These are phyloP conservation scores for Junonia oenone DNA, from an alignment of 2,888 invertebrate genomes.

Conservation along the genomic window DNA sequence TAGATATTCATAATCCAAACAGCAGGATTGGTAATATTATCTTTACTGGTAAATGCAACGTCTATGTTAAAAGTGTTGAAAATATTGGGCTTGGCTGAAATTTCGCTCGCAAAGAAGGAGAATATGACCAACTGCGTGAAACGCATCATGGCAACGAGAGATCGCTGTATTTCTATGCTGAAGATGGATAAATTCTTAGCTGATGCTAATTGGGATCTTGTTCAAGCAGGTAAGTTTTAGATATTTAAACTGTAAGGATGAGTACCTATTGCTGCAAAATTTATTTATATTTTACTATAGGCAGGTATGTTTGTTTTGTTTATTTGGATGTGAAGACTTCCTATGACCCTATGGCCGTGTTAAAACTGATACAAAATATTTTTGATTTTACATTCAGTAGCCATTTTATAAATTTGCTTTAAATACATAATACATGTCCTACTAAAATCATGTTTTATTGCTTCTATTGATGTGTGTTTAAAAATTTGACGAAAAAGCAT, in stretches of 20 bases:
- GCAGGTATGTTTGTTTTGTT: no score
- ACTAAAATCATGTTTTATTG: no score
- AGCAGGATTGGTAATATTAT: constrained; percentile 77
- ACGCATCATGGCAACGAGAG: constrained; percentile 64
- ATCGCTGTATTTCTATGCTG: constrained; percentile 74
- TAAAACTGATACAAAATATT: no score
- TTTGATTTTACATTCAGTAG: no score
- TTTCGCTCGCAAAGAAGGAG: constrained; percentile 72
- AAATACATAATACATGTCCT: no score
- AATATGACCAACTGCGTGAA: constrained; percentile 79
- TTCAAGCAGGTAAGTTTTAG: constrained; percentile 52
- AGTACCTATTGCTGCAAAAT: no score
- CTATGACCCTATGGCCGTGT: no score
- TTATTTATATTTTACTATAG: no score
- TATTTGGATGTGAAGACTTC: no score
- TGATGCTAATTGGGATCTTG: constrained; percentile 82
- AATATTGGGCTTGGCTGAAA: constrained; percentile 70
- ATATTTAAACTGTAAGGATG: background rate
- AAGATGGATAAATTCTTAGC: constrained; percentile 82
- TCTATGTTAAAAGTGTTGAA: constrained; percentile 72
- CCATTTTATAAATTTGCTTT: no score
- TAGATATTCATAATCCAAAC: constrained; percentile 78
- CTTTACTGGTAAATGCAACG: constrained; percentile 79
- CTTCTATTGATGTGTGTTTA: no score
- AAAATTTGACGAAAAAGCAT: no score